A percentile compares a stretch with the other conserved stretches of the same genome.
Evolutionary conservation across 2,797 vertebrate species (phyloP).

Genomic region (Myotis planiceps): DNA sequence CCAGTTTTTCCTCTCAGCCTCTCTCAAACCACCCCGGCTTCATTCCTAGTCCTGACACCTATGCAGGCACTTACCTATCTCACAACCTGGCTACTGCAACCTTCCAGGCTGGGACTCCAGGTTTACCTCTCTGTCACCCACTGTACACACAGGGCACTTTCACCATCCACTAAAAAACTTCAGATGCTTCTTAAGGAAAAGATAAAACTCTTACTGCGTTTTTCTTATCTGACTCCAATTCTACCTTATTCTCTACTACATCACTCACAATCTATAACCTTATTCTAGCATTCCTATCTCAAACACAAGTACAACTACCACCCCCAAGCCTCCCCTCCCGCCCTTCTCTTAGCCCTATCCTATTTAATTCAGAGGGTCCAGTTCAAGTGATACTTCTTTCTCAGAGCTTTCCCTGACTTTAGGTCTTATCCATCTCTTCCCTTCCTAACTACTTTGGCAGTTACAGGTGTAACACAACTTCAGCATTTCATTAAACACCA

Average conservation of each 20-base stretch:
- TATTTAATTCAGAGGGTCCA: neutral
- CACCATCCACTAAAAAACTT: neutral
- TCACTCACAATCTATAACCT: neutral
- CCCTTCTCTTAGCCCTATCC: neutral
- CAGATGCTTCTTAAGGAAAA: neutral
- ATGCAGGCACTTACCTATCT: neutral
- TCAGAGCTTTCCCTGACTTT: neutral
- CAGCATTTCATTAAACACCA: neutral
- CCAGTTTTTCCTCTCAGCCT: neutral
- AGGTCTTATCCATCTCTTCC: neutral
- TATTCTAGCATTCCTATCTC: neutral
- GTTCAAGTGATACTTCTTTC: neutral
- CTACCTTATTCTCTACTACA: neutral
- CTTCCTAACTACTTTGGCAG: neutral
- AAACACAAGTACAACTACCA: neutral
- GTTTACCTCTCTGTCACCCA: neutral
- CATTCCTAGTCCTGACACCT: neutral
- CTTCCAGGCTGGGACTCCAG: neutral
- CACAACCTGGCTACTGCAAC: neutral
- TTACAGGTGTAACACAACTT: neutral
- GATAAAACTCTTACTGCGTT: neutral
- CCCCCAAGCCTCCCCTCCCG: fast-evolving
- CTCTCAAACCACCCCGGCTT: neutral
- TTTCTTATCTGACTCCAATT: neutral
- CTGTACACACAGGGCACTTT: neutral